These are phyloP conservation scores for Dyspetes luteomarginatus DNA, from an alignment of 2,888 invertebrate species.

Conservation along the genomic window DNA sequence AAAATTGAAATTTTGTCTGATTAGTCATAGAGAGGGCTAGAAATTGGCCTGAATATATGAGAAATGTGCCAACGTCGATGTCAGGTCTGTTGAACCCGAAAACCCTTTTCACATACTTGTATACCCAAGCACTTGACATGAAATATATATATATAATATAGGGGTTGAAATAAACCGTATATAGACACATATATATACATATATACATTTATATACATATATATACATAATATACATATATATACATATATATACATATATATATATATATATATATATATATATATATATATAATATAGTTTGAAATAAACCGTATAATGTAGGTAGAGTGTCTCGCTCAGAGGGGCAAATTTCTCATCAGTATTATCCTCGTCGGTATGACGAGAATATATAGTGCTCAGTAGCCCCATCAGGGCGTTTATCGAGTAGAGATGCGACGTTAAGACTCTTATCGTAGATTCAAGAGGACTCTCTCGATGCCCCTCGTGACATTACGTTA, in stretches of 20 bases:
- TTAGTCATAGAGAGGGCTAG: not conserved
- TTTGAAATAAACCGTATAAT: not conserved
- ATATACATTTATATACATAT: slow-evolving; percentile 12
- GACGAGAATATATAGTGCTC: not conserved
- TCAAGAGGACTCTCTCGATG: slow-evolving; percentile 26
- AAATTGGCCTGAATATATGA: not conserved
- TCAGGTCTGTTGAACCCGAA: slow-evolving; percentile 9
- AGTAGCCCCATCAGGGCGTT: not conserved
- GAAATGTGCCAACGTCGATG: not conserved
- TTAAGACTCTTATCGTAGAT: slow-evolving; percentile 38
- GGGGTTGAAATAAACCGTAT: too few relatives aligned
- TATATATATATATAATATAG: slow-evolving; percentile 29
- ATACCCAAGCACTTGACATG: not conserved
- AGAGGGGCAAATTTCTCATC: slow-evolving; percentile 38
- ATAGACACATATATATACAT: not conserved
- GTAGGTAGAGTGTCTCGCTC: not conserved
- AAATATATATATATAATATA: slow-evolving; percentile 31
- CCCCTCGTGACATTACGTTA: not conserved
- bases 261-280: slow-evolving; percentile 2
- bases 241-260: not conserved
- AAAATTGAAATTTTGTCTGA: not conserved
- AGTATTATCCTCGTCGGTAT: slow-evolving; percentile 13
- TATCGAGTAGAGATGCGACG: slow-evolving; percentile 31
- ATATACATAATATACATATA: slow-evolving; percentile 30
- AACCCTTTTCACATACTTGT: not conserved